These are phyloP conservation scores for Hylaea fasciaria DNA, from an alignment of 2,888 invertebrate genomes.

Conservation along the genomic window DNA sequence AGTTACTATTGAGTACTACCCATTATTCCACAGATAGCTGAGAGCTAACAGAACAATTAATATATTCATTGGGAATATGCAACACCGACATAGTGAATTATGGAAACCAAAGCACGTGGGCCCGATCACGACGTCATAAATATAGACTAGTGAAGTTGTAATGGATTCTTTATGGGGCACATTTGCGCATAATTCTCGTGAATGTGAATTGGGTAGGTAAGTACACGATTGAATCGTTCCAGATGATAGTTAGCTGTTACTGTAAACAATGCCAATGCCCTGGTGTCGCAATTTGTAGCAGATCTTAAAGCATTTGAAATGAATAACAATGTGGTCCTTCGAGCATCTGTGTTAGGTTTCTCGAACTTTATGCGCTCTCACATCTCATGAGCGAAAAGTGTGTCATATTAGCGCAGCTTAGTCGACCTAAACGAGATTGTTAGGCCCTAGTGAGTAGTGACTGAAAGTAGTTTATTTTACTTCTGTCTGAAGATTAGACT, in stretches of 20 bases:
- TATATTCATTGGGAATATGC: slow-evolving; percentile 34
- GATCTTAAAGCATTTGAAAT: no score
- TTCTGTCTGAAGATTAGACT: no score
- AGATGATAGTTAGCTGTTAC: slow-evolving; percentile 14
- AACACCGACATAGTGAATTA: slow-evolving; percentile 35
- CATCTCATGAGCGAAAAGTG: no score
- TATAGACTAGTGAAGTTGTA: slow-evolving; percentile 22
- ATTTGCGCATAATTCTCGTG: slow-evolving; percentile 13
- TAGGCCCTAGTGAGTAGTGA: no score
- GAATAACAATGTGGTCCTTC: no score
- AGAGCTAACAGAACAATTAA: slow-evolving; percentile 8
- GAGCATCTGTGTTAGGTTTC: no score
- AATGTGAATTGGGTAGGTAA: slow-evolving; percentile 17
- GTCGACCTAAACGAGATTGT: no score
- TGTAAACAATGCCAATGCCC: neutral
- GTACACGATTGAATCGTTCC: slow-evolving; percentile 20
- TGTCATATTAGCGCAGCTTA: no score
- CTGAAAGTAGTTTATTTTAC: no score
- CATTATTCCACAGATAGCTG: slow-evolving; percentile 4
- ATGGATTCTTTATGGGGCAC: slow-evolving; percentile 14
- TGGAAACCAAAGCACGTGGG: slow-evolving; percentile 32
- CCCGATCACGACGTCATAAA: slow-evolving; percentile 32
- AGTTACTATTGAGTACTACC: neutral
- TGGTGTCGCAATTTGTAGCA: no score
- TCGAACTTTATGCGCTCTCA: no score